Conservation (phyloP, 2,888 invertebrate genomes). For the Phengaris arion region DNA sequence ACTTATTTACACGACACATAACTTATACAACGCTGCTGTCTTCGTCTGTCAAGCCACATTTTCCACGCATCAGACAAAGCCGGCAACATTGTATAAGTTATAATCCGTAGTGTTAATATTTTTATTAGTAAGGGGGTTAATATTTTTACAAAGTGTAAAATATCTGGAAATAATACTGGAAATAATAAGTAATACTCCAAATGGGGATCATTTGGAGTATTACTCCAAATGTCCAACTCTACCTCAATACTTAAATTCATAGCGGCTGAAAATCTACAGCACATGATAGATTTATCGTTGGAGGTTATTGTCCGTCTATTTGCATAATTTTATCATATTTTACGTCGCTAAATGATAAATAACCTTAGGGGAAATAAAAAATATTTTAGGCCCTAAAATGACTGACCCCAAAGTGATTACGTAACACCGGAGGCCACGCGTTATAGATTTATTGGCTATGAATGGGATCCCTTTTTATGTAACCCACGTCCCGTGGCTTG, state of each 20-base stretch:
- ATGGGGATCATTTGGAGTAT: neutral
- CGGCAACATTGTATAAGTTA: too few species aligned
- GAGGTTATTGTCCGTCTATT: neutral
- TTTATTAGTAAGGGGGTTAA: too few species aligned
- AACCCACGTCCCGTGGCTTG: neutral
- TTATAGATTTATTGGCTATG: conserved; percentile 9
- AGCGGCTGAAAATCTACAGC: neutral
- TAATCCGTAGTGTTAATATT: too few species aligned
- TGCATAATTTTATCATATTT: conserved; percentile 14
- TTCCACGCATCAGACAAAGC: too few species aligned
- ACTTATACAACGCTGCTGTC: too few species aligned
- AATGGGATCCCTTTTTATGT: conserved; percentile 9
- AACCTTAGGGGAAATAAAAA: conserved; percentile 3
- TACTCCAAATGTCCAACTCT: neutral
- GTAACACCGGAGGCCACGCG: neutral
- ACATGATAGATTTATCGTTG: conserved; percentile 9
- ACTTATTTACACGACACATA: too few species aligned
- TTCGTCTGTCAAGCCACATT: too few species aligned
- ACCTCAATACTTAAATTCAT: neutral
- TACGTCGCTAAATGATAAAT: conserved; percentile 7
- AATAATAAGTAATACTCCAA: too few species aligned
- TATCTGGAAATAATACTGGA: too few species aligned
- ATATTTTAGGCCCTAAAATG: conserved; percentile 1
- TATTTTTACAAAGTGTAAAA: too few species aligned
- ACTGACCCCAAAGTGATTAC: conserved; percentile 12